phyloP scores from a whole-genome alignment of 1,140 invertebrate genomes.

The Bemisia tabaci region DNA sequence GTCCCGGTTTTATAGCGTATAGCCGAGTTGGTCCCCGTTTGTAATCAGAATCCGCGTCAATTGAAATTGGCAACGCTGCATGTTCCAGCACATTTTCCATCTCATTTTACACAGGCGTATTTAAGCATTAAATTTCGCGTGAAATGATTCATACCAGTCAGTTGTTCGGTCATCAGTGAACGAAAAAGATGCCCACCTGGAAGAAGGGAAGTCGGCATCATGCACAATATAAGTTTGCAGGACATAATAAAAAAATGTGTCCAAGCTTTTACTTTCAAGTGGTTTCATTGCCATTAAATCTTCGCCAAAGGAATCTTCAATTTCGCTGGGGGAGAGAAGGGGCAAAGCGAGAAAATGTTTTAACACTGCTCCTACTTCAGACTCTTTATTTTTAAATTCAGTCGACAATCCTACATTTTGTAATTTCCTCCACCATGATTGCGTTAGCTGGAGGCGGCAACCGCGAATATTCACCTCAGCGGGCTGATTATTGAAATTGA shows the following conservation, averaged over 20 bases:
- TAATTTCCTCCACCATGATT: background rate
- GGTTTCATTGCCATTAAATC: background rate
- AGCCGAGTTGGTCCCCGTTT: too few relatives aligned
- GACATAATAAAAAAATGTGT: background rate
- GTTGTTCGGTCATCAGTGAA: background rate
- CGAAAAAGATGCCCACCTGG: background rate
- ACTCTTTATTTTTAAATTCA: background rate
- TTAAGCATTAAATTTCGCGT: constrained; percentile 8
- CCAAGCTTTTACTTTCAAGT: background rate
- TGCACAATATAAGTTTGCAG: background rate
- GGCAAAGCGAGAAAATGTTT: background rate
- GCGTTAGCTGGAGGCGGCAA: background rate
- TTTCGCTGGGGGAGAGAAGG: background rate
- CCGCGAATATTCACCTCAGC: background rate
- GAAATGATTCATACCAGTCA: constrained; percentile 1
- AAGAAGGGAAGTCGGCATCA: background rate
- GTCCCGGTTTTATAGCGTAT: too few relatives aligned
- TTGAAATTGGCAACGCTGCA: too few relatives aligned
- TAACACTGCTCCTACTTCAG: background rate
- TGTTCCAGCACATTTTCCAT: too few relatives aligned
- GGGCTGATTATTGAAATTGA: too few relatives aligned
- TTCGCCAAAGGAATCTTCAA: background rate
- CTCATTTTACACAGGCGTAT: too few relatives aligned
- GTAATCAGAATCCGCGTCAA: too few relatives aligned
- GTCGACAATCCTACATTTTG: background rate